Conservation (phyloP, 1,140 invertebrate genomes). For the Philopotamus ludificatus region DNA sequence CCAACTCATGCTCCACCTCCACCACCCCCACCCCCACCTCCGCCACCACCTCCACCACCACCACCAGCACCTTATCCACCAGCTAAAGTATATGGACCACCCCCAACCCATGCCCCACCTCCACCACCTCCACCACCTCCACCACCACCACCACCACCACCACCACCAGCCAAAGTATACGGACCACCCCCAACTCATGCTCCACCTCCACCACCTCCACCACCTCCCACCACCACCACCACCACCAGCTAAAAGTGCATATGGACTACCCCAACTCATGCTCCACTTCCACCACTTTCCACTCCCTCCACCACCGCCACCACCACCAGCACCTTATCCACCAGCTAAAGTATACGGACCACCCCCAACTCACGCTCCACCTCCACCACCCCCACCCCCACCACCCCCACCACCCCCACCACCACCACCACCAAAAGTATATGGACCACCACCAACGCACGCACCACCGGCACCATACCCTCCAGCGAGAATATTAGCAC, state of each 20-base stretch:
- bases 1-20: constrained; percentile 5
- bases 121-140: neutral
- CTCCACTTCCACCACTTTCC: constrained; percentile 13
- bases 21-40: constrained; percentile 3
- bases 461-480: constrained; percentile 6
- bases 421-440: constrained; percentile 5
- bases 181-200: constrained; percentile 14
- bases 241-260: neutral
- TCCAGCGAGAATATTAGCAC: neutral
- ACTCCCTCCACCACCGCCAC: constrained; percentile 1
- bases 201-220: neutral
- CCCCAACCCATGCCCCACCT: constrained; percentile 14
- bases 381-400: constrained; percentile 4
- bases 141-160: constrained; percentile 27
- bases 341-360: neutral
- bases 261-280: neutral
- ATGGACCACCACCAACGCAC: neutral
- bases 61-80: constrained; percentile 2
- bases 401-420: neutral
- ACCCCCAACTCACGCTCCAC: neutral
- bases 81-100: constrained; percentile 12
- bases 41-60: constrained; percentile 10
- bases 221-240: neutral
- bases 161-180: constrained; percentile 5
- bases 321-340: constrained; percentile 7